phyloP scores from a whole-genome alignment of 2,113 vertebrate species.

The Okapia johnstoni region DNA sequence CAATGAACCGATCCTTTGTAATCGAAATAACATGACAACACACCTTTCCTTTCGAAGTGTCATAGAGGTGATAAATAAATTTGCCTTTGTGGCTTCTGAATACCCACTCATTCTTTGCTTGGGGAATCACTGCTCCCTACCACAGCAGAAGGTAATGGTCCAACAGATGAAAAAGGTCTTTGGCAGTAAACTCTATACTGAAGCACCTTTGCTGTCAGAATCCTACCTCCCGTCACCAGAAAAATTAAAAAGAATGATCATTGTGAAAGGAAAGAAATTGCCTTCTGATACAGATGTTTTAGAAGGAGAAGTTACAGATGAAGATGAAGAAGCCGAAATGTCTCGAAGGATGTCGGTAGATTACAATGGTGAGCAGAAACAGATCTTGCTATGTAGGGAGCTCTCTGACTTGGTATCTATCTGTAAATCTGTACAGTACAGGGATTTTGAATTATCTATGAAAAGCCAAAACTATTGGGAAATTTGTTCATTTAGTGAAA shows the following conservation, averaged over 20 bases:
- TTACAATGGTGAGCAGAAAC: constrained; percentile 82
- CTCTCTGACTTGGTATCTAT: constrained; percentile 93
- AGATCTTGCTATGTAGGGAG: constrained; percentile 89
- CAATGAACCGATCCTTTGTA: constrained; percentile 93
- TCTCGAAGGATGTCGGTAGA: constrained; percentile 82
- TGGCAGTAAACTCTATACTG: constrained; percentile 88
- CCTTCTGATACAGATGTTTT: constrained; percentile 82
- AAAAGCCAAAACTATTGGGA: constrained; percentile 92
- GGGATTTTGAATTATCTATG: constrained; percentile 90
- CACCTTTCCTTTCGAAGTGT: constrained; percentile 88
- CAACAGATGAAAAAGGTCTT: constrained; percentile 92
- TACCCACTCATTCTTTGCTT: constrained; percentile 94
- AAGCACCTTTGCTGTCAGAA: constrained; percentile 82
- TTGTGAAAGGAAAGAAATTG: constrained; percentile 94
- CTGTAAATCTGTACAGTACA: constrained; percentile 86
- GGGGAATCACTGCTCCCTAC: constrained; percentile 91
- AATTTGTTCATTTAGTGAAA: constrained; percentile 94
- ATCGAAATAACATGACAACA: constrained; percentile 85
- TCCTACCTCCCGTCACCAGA: constrained; percentile 92
- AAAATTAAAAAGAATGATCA: constrained; percentile 91
- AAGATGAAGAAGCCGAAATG: constrained; percentile 95
- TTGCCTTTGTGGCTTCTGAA: constrained; percentile 93
- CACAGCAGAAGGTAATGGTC: constrained; percentile 91
- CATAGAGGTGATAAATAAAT: constrained; percentile 93
- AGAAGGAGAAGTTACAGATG: constrained; percentile 95